These are phyloP conservation scores for Caenorhabditis tropicalis DNA, from an alignment of 1,140 invertebrate genomes.

Conservation along the genomic window DNA sequence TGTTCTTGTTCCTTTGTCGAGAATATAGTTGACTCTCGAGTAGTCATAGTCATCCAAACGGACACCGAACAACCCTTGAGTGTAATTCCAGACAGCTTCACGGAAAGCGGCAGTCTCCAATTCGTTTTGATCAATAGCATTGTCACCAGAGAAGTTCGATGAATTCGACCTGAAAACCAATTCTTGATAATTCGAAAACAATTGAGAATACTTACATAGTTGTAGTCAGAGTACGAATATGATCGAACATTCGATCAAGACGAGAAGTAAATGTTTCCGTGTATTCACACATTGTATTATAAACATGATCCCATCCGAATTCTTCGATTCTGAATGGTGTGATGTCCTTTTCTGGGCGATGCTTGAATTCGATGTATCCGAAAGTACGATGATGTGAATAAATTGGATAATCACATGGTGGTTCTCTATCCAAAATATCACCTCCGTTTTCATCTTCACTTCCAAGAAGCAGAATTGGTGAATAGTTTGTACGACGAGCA, in stretches of 20 bases:
- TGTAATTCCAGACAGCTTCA: conserved; percentile 30
- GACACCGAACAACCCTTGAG: conserved; percentile 11
- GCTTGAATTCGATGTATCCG: conserved; percentile 27
- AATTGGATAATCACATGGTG: conserved; percentile 24
- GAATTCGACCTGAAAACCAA: background rate
- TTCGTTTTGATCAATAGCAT: background rate
- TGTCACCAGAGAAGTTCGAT: background rate
- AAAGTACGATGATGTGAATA: conserved; percentile 26
- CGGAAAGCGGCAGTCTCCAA: conserved; percentile 17
- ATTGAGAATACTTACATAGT: background rate
- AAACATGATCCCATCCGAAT: conserved; percentile 36
- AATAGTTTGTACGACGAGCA: background rate
- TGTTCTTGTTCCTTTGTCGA: conserved; percentile 16
- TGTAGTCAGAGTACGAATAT: conserved; percentile 9
- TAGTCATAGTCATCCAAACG: conserved; percentile 36
- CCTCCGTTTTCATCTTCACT: conserved; percentile 15
- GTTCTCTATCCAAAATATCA: conserved; percentile 9
- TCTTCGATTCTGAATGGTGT: conserved; percentile 11
- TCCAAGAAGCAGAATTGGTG: background rate
- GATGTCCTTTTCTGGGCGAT: conserved; percentile 1
- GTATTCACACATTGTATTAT: conserved; percentile 26
- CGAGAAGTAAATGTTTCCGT: conserved; percentile 4
- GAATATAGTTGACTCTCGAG: background rate
- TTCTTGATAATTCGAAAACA: background rate
- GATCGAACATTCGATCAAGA: conserved; percentile 27